Percentiles rank a stretch among this genome's conserved stretches.
Conservation (phyloP, 2,797 vertebrate species). For the Acanthornis magna region DNA sequence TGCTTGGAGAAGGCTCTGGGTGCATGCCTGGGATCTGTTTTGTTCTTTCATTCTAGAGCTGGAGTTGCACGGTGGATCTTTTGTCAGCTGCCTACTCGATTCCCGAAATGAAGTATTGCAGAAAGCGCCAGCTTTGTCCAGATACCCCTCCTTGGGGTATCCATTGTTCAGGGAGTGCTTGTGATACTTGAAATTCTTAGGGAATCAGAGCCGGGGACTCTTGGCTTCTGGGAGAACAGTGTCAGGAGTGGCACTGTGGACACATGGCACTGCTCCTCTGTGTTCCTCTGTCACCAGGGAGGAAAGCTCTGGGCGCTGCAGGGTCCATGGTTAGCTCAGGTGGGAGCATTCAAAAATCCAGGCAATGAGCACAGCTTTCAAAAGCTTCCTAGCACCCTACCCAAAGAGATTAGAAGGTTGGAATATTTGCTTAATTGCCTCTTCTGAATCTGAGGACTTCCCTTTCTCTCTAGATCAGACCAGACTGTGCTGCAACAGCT, state of each 20-base stretch:
- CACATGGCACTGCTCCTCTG: fast-evolving
- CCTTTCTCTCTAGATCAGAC: not conserved
- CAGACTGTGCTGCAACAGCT: not conserved
- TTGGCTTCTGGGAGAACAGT: not conserved
- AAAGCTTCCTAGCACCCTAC: not conserved
- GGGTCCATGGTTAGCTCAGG: fast-evolving
- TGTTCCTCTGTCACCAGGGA: not conserved
- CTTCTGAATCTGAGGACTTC: not conserved
- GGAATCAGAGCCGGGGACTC: not conserved
- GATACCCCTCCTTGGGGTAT: not conserved
- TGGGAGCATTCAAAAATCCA: not conserved
- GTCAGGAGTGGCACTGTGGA: not conserved
- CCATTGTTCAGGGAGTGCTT: not conserved
- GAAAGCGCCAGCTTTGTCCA: fast-evolving
- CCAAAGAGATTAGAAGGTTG: not conserved
- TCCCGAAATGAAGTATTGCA: not conserved
- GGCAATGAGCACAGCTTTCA: not conserved
- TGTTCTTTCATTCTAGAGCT: not conserved
- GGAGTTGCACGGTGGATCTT: not conserved
- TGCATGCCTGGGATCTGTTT: not conserved
- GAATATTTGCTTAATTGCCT: constrained; percentile 8
- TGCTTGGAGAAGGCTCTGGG: not conserved
- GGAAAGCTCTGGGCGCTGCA: not conserved
- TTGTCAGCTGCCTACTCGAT: not conserved
- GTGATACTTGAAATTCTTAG: not conserved